Base-by-base conservation (phyloP, 2,888 invertebrate genomes). In the Crossocerus cetratus region DNA sequence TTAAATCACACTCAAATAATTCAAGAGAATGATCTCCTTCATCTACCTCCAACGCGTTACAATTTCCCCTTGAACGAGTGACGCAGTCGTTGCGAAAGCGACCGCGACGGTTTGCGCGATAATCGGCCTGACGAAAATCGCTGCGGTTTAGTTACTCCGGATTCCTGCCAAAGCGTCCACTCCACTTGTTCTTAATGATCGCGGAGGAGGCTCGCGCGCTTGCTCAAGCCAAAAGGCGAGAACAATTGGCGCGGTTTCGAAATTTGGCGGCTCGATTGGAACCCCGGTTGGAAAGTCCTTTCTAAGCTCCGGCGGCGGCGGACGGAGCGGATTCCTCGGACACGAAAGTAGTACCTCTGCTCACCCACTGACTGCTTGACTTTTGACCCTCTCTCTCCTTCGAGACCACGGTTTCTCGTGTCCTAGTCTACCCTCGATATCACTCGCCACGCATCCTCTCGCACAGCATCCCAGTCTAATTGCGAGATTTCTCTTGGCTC, bases 361-460 rank as follows among this genome's bases (percentile, higher is more conserved):
- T 87, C 85, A 87, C 87, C 87, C 87, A 88, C 86, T 86, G 83
- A 86, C 86, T 84, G 86, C 86, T 71, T 87, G 83, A 88, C 88
- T 83, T 84, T 78, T 87, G 86, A 86, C 86, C 86, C 75, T 72
- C 73, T 76, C 68, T 70, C 22, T 61, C 69, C 58, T 53, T 42
- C 20, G 55, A 58, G n/a, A n/a, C n/a, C n/a, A n/a, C 45, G 20
- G 57, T 44, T 53, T 63, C 55, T 22, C 76, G 23, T 57, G 57
- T 75, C 57, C 56, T 68, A 53, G n/a, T 73, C 60, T 71, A 58
- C 43, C 55, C 32, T 3, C 44, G 45, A 69, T 70, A 56, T 65
- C 67, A 55, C 14, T 60, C 18, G 60, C 49, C 32, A 54, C 49
- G 14, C 44, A 61, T 72, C 64, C 21, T 69, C 49, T 53, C 21